Conservation (phyloP, 2,113 vertebrate genomes). For the Agelaius tricolor region DNA sequence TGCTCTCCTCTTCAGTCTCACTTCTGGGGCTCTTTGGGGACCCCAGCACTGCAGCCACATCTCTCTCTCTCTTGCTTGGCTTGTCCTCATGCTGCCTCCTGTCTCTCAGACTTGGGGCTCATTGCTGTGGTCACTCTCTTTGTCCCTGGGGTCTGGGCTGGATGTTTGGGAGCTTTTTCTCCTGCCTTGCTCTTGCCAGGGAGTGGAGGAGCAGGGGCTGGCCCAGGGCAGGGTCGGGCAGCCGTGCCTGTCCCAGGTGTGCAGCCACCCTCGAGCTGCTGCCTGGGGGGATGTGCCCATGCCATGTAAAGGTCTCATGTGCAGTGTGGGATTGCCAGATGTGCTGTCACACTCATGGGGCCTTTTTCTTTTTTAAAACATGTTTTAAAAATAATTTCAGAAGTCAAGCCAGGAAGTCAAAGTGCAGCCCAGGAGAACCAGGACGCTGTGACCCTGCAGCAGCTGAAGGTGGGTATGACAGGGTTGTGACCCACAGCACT, state of each 20-base stretch:
- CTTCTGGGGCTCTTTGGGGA: neutral
- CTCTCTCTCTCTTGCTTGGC: neutral
- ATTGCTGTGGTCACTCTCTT: neutral
- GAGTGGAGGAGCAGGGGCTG: neutral
- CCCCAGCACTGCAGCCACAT: neutral
- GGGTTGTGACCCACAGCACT: neutral
- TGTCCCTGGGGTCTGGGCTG: neutral
- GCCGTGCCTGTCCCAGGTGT: no score
- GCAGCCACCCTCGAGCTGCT: neutral
- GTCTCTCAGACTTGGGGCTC: neutral
- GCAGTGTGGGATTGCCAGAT: neutral
- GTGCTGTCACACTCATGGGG: neutral
- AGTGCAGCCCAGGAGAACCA: constrained; percentile 64
- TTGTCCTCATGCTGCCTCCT: neutral
- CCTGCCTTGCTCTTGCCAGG: neutral
- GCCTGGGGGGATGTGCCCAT: neutral
- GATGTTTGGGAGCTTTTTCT: neutral
- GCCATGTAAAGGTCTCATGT: accelerated
- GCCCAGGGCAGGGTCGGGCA: neutral
- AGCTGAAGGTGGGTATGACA: constrained; percentile 66
- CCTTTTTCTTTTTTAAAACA: neutral
- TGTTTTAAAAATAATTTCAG: constrained; percentile 69
- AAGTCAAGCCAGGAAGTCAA: constrained; percentile 61
- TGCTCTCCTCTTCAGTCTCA: neutral
- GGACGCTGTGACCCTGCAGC: constrained; percentile 67